These are phyloP conservation scores for Sepiola atlantica DNA, from an alignment of 2,888 invertebrate genomes.

Conservation along the genomic window DNA sequence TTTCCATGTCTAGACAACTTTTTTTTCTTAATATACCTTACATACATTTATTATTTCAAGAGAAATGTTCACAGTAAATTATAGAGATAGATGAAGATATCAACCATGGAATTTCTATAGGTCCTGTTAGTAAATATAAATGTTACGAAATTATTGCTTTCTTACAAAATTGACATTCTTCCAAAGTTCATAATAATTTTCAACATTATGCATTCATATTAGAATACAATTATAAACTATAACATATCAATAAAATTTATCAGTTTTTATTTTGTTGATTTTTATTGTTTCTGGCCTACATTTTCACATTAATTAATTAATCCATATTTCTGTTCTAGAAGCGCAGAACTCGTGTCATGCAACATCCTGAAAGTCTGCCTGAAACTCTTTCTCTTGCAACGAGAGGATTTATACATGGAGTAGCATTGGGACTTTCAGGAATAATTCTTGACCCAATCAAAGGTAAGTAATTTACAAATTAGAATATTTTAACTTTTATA, in stretches of 20 bases:
- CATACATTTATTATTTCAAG: too few relatives aligned
- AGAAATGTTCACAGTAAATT: too few relatives aligned
- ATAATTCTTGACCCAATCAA: conserved; percentile 81
- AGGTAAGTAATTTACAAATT: conserved; percentile 77
- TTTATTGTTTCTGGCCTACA: not conserved
- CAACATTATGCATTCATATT: too few relatives aligned
- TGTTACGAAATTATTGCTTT: too few relatives aligned
- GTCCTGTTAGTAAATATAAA: too few relatives aligned
- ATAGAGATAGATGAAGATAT: too few relatives aligned
- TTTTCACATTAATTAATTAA: not conserved
- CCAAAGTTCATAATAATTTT: too few relatives aligned
- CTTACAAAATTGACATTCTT: too few relatives aligned
- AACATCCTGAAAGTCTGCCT: conserved; percentile 74
- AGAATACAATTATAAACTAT: not conserved
- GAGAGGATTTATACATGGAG: conserved; percentile 80
- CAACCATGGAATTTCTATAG: too few relatives aligned
- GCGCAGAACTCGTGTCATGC: conserved; percentile 74
- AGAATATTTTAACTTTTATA: not conserved
- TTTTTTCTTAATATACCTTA: too few relatives aligned
- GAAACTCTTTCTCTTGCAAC: conserved; percentile 76
- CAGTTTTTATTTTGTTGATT: not conserved
- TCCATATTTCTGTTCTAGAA: conserved; percentile 69
- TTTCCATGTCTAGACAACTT: too few relatives aligned
- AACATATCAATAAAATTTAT: not conserved
- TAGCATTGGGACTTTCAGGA: conserved; percentile 81